Evolutionary conservation across 2,888 invertebrate species (phyloP), one percentile per base, ranked within the genome.

Genomic region (Hypolimnas misippus): DNA sequence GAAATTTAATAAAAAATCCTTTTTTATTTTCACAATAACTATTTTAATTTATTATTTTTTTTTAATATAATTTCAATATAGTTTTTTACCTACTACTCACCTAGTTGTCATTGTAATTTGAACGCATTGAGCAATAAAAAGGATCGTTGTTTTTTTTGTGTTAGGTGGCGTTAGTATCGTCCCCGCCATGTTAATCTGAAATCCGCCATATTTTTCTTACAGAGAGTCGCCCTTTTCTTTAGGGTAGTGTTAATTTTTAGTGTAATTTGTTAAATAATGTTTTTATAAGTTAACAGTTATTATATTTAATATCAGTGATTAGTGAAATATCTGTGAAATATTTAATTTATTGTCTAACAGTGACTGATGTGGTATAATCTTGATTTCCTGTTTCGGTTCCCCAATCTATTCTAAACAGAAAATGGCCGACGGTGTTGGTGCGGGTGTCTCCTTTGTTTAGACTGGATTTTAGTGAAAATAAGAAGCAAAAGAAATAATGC

Each of bases 391-490:
- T 86, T 84, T 84, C 84, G 86, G 85, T 87, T 86, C 79, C 79
- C 83, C 88, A 89, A 88, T 89, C 89, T 89, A 89, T 91, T 89
- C 92, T 93, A 94, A 94, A 94, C 93, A 94, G 94, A 96, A 96
- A 95, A 96, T 96, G 96, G 96, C 96, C 94, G 95, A 94, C 94
- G 93, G 93, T 94, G 93, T 93, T 94, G 94, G 94, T 95, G 94
- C 94, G 94, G 94, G 94, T 95, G 94, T 94, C 94, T 95, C 94
- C 95, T 96, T 96, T 96, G 95, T 96, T 95, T 95, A 95, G 94
- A 89, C 90, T 89, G 87, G 87, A 89, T 92, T 93, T 73, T 86
- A 86, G 88, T 89, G 91, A 89, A 89, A 87, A 86, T 92, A 90
- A 92, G 89, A 87, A 86, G 74, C 81, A 84, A 84, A 85, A 92